Percentiles rank a stretch among this genome's conserved stretches.
Conservation (phyloP, 2,797 vertebrate species). For the Sebastes iracundus region DNA sequence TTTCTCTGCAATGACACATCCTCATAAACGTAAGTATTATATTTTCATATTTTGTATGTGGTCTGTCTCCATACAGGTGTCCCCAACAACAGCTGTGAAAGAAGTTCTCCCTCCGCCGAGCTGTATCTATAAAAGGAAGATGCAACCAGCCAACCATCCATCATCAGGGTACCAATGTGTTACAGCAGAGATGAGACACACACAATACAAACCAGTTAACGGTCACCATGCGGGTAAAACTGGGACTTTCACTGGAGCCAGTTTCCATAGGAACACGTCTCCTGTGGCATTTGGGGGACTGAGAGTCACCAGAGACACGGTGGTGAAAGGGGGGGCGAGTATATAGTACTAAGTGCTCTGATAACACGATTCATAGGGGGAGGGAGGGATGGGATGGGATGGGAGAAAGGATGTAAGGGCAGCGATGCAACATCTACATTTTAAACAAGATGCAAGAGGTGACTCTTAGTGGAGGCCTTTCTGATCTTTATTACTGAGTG, state of each 20-base stretch:
- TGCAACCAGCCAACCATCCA: background rate
- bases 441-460: conserved; percentile 7
- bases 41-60: background rate
- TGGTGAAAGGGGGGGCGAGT: conserved; percentile 8
- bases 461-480: conserved; percentile 2
- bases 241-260: conserved; percentile 16
- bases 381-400: background rate
- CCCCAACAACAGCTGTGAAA: background rate
- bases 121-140: background rate
- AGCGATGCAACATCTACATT: conserved; percentile 7
- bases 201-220: conserved; percentile 22
- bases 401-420: background rate
- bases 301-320: conserved; percentile 20
- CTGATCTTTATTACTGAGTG: background rate
- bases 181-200: conserved; percentile 4
- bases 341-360: conserved; percentile 57
- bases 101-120: background rate
- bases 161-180: background rate
- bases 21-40: background rate
- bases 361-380: conserved; percentile 48
- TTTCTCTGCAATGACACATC: background rate
- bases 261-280: conserved; percentile 71
- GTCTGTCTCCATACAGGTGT: conserved; percentile 5
- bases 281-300: conserved; percentile 51
- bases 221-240: conserved; percentile 38